A percentile compares a stretch with the other conserved stretches of the same genome.
Conservation (phyloP, 2,113 vertebrate species). For the Scomber scombrus region DNA sequence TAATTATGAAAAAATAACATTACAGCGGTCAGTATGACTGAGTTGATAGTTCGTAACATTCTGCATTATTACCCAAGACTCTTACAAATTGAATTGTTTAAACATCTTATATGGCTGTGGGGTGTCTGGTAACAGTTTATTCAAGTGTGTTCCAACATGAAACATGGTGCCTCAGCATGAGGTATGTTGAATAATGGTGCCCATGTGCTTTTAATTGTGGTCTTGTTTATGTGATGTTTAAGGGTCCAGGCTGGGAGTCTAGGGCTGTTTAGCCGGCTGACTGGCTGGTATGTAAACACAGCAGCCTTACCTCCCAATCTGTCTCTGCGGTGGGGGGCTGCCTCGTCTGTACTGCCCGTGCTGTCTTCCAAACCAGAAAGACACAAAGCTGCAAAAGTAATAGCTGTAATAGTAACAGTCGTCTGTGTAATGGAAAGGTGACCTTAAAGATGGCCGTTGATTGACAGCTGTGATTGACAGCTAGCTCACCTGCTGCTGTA, state of each 20-base stretch:
- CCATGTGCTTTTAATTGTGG: conserved; percentile 72
- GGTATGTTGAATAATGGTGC: conserved; percentile 15
- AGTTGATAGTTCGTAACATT: not conserved
- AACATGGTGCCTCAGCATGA: conserved; percentile 15
- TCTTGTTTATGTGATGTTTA: conserved; percentile 66
- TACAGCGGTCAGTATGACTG: not conserved
- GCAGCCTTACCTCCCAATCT: conserved; percentile 12
- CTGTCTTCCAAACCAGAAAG: not conserved
- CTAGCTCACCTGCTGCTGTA: too few species aligned
- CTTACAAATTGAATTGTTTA: not conserved
- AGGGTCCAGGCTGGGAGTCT: conserved; percentile 38
- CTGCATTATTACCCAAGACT: not conserved
- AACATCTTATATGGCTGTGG: not conserved
- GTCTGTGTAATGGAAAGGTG: not conserved
- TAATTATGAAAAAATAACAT: conserved; percentile 3
- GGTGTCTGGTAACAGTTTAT: not conserved
- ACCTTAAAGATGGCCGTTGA: too few species aligned
- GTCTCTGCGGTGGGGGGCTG: not conserved
- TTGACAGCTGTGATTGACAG: too few species aligned
- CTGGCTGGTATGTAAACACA: conserved; percentile 76
- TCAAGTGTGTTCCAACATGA: conserved; percentile 14
- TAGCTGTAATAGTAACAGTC: too few species aligned
- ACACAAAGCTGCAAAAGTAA: not conserved
- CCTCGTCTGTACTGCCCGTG: not conserved
- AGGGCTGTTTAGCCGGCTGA: conserved; percentile 65